Evolutionary conservation across 1,140 invertebrate species (phyloP).

Genomic region (Pseudoatta argentina): DNA sequence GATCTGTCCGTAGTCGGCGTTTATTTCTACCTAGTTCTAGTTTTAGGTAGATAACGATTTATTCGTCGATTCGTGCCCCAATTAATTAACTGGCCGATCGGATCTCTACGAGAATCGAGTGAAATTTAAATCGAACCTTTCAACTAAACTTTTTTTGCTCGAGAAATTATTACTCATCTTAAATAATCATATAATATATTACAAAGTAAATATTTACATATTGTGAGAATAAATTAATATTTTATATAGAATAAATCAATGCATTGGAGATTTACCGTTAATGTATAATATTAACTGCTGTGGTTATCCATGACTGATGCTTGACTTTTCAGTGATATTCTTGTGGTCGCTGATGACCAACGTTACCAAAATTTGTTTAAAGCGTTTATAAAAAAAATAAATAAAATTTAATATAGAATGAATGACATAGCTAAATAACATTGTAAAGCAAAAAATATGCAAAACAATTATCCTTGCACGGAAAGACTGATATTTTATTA

Average conservation of each 20-base stretch:
- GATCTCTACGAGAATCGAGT: conserved; percentile 1
- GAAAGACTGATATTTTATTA: too few species aligned
- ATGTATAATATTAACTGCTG: background rate
- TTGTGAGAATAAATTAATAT: background rate
- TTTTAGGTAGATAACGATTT: conserved; percentile 16
- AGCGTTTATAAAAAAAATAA: background rate
- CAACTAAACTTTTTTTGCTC: background rate
- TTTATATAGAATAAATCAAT: conserved; percentile 5
- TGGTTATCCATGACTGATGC: background rate
- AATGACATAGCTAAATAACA: background rate
- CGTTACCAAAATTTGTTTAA: background rate
- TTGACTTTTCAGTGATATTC: background rate
- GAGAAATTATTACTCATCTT: background rate
- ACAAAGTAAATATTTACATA: background rate
- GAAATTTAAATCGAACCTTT: background rate
- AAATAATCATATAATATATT: background rate
- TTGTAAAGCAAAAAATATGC: background rate
- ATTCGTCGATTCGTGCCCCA: conserved; percentile 33
- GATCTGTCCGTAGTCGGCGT: conserved; percentile 25
- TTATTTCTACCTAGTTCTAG: conserved; percentile 50
- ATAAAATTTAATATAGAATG: background rate
- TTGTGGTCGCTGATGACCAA: background rate
- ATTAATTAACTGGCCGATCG: conserved; percentile 54
- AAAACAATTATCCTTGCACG: background rate
- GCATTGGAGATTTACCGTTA: background rate